These are phyloP conservation scores for Gymnarchus niloticus DNA, from an alignment of 2,113 vertebrate genomes.

Conservation along the genomic window DNA sequence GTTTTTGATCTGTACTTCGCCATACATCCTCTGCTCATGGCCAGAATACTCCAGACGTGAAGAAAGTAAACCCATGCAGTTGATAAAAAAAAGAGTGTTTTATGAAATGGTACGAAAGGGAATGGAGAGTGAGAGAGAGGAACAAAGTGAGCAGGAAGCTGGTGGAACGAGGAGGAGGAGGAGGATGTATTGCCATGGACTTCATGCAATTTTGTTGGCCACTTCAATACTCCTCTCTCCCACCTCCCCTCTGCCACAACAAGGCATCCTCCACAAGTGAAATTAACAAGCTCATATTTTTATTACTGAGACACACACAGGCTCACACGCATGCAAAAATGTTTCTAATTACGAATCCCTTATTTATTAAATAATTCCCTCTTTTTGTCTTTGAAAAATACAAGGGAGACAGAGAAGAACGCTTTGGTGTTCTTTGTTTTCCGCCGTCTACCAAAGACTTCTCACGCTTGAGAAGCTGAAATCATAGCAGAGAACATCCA, in stretches of 20 bases:
- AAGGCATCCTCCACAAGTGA: conserved; percentile 60
- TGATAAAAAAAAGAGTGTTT: conserved; percentile 47
- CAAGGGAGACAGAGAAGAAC: not conserved
- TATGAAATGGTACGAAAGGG: conserved; percentile 43
- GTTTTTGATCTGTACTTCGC: conserved; percentile 30
- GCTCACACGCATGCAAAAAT: conserved; percentile 32
- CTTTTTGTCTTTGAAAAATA: conserved; percentile 13
- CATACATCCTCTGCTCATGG: conserved; percentile 20
- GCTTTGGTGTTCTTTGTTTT: conserved; percentile 18
- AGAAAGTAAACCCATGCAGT: conserved; percentile 39
- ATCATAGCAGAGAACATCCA: conserved; percentile 1
- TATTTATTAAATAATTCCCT: conserved; percentile 39
- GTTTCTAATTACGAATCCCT: conserved; percentile 45
- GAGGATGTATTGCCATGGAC: conserved; percentile 56
- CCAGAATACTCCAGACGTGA: conserved; percentile 27
- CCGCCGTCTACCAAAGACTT: conserved; percentile 15
- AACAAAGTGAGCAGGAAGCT: conserved; percentile 36
- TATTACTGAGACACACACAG: conserved; percentile 57
- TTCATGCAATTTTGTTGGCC: conserved; percentile 58
- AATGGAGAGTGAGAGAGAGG: conserved; percentile 20
- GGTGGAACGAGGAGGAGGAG: conserved; percentile 34
- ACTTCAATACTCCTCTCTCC: conserved; percentile 57
- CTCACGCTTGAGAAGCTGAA: conserved; percentile 1
- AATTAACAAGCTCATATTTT: conserved; percentile 73
- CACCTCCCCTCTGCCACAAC: conserved; percentile 62